Base-by-base conservation (phyloP, 2,888 invertebrate genomes). In the Artemia sinica region DNA sequence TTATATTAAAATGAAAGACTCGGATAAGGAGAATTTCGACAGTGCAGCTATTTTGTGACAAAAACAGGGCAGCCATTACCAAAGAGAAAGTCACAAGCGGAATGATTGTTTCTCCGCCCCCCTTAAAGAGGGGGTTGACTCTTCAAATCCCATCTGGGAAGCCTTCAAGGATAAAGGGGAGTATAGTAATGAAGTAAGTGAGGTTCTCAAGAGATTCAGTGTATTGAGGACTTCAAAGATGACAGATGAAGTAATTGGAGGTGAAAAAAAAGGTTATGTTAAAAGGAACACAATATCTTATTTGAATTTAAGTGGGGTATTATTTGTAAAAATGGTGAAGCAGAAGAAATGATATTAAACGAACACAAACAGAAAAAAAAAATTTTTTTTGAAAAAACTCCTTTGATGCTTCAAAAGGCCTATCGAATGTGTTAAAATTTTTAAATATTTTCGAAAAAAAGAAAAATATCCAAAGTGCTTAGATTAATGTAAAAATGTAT, bases 111-210 rank as follows among this genome's bases (percentile, higher is more conserved):
- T n/a, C n/a, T 58, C 58, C 58, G 18, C 58, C 58, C 58, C 58
- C 58, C 58, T n/a, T 10, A 18, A 58, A 58, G 9, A 58, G 58
- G 58, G 8, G 58, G 58, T 58, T 58, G 58, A 58, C 58, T n/a
- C 58, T 1, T 58, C 58, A 14, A n/a, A 58, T 58, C n/a, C 58
- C n/a, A 58, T 58, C 10, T 58, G 58, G 58, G 58, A 58, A 18
- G 58, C 58, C 1, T 58, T 58, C 58, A 58, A 58, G 58, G 58
- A 58, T 10, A 8, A 8, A n/a, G 14, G 8, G 28, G 4, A 28
- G 18, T n/a, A 58, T 14, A 58, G 9, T 18, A 18, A n/a, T 9
- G 58, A 58, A 18, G 14, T 58, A 14, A 58, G 18, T 18, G 14
- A 18, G n/a, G 58, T 58, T 18, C 18, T 58, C 8, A 10, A 58